Base-by-base conservation (phyloP, 1,140 invertebrate species). In the Atta cephalotes region DNA sequence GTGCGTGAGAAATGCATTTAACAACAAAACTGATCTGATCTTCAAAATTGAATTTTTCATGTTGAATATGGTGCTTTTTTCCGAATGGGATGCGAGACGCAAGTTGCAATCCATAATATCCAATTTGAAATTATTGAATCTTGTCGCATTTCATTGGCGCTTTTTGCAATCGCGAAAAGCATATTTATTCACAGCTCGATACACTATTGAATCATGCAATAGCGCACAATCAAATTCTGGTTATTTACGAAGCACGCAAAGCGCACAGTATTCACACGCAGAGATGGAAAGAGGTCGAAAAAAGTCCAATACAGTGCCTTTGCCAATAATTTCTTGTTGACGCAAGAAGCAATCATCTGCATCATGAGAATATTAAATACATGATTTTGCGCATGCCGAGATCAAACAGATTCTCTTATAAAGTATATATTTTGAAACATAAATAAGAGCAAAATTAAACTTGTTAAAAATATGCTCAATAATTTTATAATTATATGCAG, bases 311-410 rank as follows among this genome's bases (percentile, higher is more conserved):
- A 63, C 31, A 68, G 35, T 39, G 35, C 31, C 21, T 70, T 81
- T 71, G n/a, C 78, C 65, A 81, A 81, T 81, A 81, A 81, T 81
- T 81, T 35, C 79, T 81, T 81, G 79, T 81, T 81, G 79, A 81
- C 66, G 51, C 79, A 81, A 81, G 51, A 71, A 81, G 79, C 79
- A 49, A 81, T 81, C 79, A 45, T 68, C 51, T 18, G 31, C 31
- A 58, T 81, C 21, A 71, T 18, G 35, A 12, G 53, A 58, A 81
- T 71, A 81, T 81, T 60, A 81, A 81, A 81, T 71, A 10, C 79
- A 10, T 16, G 35, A 58, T 58, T 58, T 71, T 10, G 6, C 39
- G 14, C 18, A 14, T 16, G 10, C 2, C 39, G 6, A 70, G 28
- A 25, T 49, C 31, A 31, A 12, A 35, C 35, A 28, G 14, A 18